Base-by-base conservation (phyloP, 2,888 invertebrate genomes). In the Steinernema carpocapsae region DNA sequence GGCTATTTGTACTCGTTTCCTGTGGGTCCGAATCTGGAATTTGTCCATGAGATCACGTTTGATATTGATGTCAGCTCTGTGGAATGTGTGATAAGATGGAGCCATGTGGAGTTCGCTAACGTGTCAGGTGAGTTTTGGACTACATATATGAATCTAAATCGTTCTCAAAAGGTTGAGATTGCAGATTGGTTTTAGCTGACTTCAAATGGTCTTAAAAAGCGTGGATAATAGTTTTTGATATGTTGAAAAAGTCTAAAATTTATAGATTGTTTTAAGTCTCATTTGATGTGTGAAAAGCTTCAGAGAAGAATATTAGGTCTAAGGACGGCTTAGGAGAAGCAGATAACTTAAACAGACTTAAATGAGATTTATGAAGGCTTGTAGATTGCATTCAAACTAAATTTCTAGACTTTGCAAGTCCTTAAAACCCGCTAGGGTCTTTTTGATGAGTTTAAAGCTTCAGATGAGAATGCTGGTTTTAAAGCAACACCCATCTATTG, bases 31-130 rank as follows among this genome's bases (percentile, higher is more conserved):
- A 29, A 64, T 64, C 26, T 64, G 12, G 37, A 29, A 17, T 64
- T 29, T 7, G 22, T 64, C 14, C 64, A 17, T 17, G 17, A 17
- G 14, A 64, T 64, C 26, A 17, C 64, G 26, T 17, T 64, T 29
- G 32, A 64, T 29, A 29, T 32, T 32, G 32, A 64, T 32, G 17
- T 64, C 19, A 37, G 64, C 64, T 29, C 64, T 22, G 22, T 64
- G 64, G 64, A 32, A 26, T 64, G 64, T n/a, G 32, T 14, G n/a
- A 37, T 64, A 17, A 29, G 64, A 4, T 64, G 64, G 64, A 29
- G 26, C 2, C 64, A 26, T 29, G 29, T 12, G 24, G 29, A 64
- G 64, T 29, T 64, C 32, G 32, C 19, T n/a, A 32, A 32, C 10
- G 24, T 22, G 1, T 22, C 24, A 22, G 1, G 52, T 52, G 24